Evolutionary conservation across 2,797 vertebrate genomes (phyloP).

Genomic region (Manis pentadactyla): DNA sequence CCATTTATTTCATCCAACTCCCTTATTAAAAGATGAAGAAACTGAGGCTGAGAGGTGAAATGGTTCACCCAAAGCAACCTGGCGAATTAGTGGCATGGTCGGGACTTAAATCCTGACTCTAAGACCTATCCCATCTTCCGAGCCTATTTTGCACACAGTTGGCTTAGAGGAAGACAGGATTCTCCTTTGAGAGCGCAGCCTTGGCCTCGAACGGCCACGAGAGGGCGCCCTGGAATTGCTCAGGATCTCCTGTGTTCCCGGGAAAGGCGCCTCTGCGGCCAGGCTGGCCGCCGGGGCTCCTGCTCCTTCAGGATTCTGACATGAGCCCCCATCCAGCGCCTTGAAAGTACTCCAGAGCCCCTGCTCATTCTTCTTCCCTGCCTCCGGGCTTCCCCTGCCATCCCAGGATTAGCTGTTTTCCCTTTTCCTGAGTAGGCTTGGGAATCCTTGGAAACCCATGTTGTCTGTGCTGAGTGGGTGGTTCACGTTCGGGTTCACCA

Average conservation of each 20-base stretch:
- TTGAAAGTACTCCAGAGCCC: background rate
- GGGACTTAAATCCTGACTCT: background rate
- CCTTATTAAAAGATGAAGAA: background rate
- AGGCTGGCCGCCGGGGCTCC: rapidly evolving
- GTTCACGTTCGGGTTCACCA: background rate
- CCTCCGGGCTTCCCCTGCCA: too few relatives aligned
- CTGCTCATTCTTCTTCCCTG: background rate
- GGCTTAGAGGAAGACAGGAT: background rate
- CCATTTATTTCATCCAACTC: rapidly evolving
- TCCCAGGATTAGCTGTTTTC: background rate
- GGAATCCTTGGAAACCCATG: rapidly evolving
- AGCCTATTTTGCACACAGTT: rapidly evolving
- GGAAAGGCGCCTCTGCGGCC: background rate
- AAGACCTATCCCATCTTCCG: background rate
- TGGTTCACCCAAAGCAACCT: background rate
- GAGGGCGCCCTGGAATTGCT: constrained; percentile 15
- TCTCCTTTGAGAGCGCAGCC: background rate
- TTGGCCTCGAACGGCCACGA: background rate
- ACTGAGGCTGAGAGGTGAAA: background rate
- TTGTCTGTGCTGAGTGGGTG: background rate
- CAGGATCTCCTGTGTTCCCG: rapidly evolving
- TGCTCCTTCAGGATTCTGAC: background rate
- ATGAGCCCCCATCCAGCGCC: background rate
- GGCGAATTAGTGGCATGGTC: rapidly evolving
- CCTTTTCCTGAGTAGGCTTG: background rate